These are phyloP conservation scores for Chascanopsetta lugubris DNA, from an alignment of 2,113 vertebrate species.

Conservation along the genomic window DNA sequence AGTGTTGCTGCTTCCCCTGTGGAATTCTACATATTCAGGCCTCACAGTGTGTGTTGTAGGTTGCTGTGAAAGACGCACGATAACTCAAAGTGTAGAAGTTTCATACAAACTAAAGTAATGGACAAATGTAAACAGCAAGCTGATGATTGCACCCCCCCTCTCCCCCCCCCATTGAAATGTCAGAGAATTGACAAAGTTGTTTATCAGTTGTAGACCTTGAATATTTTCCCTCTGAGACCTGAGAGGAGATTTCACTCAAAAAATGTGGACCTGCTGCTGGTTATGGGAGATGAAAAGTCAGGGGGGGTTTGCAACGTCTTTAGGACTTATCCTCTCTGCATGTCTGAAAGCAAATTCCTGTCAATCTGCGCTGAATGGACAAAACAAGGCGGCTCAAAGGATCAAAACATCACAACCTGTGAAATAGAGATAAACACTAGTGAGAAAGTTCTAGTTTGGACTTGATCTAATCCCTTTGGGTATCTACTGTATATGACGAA, in stretches of 20 bases:
- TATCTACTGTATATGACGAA: no score
- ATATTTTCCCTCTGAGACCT: neutral
- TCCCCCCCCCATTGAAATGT: neutral
- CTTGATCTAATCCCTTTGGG: no score
- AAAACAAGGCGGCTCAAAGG: neutral
- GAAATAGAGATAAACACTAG: neutral
- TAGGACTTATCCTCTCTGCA: neutral
- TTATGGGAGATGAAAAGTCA: neutral
- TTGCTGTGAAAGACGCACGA: no score
- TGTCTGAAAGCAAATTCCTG: neutral
- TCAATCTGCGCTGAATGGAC: neutral
- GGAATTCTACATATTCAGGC: neutral
- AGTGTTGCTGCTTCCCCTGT: neutral
- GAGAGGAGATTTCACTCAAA: neutral
- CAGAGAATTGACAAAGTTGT: neutral
- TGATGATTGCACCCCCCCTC: neutral
- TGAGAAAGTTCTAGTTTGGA: no score
- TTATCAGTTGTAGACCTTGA: neutral
- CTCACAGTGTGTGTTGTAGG: no score
- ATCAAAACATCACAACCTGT: neutral
- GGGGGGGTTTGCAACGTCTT: neutral
- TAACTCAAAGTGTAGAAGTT: neutral
- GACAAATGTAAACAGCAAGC: neutral
- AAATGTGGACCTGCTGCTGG: neutral
- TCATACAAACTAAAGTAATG: neutral